Percentiles rank a stretch among this genome's conserved stretches.
phyloP scores from a whole-genome alignment of 2,888 invertebrate species.

The Spodoptera exigua region DNA sequence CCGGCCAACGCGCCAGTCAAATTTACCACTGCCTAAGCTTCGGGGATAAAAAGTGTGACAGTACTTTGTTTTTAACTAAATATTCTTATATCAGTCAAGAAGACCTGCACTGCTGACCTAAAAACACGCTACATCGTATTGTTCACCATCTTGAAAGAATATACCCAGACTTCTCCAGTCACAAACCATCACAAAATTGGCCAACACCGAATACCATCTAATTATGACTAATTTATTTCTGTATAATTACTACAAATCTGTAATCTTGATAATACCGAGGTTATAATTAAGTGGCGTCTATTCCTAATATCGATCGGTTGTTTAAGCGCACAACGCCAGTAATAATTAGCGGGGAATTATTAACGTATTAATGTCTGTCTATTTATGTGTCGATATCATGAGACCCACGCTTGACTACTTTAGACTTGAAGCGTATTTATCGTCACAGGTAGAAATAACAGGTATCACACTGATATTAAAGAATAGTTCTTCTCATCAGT shows the following conservation, averaged over 20 bases:
- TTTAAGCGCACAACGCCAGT: slow-evolving; percentile 9
- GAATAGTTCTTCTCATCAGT: too few relatives aligned
- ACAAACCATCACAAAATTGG: background rate
- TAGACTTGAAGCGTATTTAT: slow-evolving; percentile 4
- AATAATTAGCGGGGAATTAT: slow-evolving; percentile 43
- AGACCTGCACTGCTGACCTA: too few relatives aligned
- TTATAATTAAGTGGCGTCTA: slow-evolving; percentile 34
- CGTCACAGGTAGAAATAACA: slow-evolving; percentile 4
- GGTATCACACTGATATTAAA: too few relatives aligned
- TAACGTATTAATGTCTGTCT: slow-evolving; percentile 19
- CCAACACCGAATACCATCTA: background rate
- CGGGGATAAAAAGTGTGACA: too few relatives aligned
- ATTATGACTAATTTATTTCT: background rate
- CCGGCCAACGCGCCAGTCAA: too few relatives aligned
- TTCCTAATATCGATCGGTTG: slow-evolving; percentile 36
- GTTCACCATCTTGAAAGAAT: too few relatives aligned
- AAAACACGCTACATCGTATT: too few relatives aligned
- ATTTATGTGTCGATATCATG: slow-evolving; percentile 31
- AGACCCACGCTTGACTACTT: too few relatives aligned
- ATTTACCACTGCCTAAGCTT: too few relatives aligned
- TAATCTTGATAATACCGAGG: slow-evolving; percentile 8
- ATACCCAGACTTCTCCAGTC: too few relatives aligned
- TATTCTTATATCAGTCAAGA: too few relatives aligned
- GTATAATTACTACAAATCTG: slow-evolving; percentile 12
- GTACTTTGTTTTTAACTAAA: too few relatives aligned